Evolutionary conservation across 2,888 invertebrate species (phyloP).

Genomic region (Dione juno): DNA sequence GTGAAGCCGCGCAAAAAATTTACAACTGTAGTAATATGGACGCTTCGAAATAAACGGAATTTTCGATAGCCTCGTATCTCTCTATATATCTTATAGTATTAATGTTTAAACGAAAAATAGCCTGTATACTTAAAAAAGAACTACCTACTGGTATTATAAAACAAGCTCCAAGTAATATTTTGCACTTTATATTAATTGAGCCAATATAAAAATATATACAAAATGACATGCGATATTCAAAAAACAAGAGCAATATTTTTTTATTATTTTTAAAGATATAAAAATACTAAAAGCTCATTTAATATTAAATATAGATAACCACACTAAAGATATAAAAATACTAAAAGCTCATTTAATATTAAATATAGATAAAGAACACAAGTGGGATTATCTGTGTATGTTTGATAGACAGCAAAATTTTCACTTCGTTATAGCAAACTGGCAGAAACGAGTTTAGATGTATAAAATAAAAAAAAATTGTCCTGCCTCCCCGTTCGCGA

Average conservation of each 20-base stretch:
- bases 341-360: background rate
- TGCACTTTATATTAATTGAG: no score
- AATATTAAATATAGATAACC: background rate
- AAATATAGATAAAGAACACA: background rate
- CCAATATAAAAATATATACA: no score
- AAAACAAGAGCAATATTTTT: no score
- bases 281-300: background rate
- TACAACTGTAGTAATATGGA: constrained; percentile 61
- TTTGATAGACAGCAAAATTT: constrained; percentile 30
- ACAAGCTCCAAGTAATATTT: background rate
- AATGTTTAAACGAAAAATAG: background rate
- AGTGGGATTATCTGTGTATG: constrained; percentile 20
- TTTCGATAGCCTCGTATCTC: constrained; percentile 57
- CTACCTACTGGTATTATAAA: background rate
- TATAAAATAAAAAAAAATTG: constrained; percentile 63
- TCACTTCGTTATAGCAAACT: constrained; percentile 56
- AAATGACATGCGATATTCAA: no score
- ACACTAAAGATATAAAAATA: background rate
- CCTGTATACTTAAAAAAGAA: background rate
- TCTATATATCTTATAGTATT: constrained; percentile 53
- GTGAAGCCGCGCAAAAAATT: constrained; percentile 71
- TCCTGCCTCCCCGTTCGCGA: constrained; percentile 50
- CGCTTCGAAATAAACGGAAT: constrained; percentile 64
- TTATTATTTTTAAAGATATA: no score
- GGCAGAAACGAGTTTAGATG: constrained; percentile 64